Evolutionary conservation across 2,888 invertebrate species (phyloP), one percentile per base, ranked within the genome.

Genomic region (Leptopilina syphax): DNA sequence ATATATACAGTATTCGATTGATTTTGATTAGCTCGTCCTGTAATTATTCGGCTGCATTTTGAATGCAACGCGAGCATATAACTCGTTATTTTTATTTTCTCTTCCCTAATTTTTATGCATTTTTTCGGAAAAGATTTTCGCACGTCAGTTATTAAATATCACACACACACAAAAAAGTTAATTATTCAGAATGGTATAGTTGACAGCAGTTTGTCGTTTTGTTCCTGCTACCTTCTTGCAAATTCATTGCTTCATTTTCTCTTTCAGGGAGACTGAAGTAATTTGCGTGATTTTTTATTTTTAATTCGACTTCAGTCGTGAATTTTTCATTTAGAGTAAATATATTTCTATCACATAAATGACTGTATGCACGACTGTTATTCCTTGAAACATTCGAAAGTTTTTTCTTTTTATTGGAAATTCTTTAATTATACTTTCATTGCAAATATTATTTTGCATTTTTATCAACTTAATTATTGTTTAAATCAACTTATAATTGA

Each of bases 21-120:
- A 89, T 89, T 89, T 89, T 88, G 88, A 89, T 88, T 87, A 87
- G 85, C 83, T 82, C 85, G 87, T 88, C 87, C 89, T 90, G 86
- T 90, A 87, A 90, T 90, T 89, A 88, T 81, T 82, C 79, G 82
- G 82, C 82, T 83, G 73, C 73, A 85, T 79, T 34, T 87, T 86
- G 87, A 88, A 81, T 88, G 85, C 90, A 90, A 90, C 90, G 90
- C 90, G 84, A 90, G 84, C 84, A 57, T 79, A 78, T 79, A 78
- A 84, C 84, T 85, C 78, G 78, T 80, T 44, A 44, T 83, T 83
- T 81, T 81, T 81, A 83, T 82, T 83, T 82, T 82, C 47, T 50
- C 50, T 54, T 80, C 83, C 82, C 79, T 82, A 83, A 81, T 81
- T 83, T 82, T 80, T 81, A 83, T 82, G 81, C 78, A 82, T 79